phyloP scores from a whole-genome alignment of 2,113 vertebrate genomes.

The Vulpes lagopus region DNA sequence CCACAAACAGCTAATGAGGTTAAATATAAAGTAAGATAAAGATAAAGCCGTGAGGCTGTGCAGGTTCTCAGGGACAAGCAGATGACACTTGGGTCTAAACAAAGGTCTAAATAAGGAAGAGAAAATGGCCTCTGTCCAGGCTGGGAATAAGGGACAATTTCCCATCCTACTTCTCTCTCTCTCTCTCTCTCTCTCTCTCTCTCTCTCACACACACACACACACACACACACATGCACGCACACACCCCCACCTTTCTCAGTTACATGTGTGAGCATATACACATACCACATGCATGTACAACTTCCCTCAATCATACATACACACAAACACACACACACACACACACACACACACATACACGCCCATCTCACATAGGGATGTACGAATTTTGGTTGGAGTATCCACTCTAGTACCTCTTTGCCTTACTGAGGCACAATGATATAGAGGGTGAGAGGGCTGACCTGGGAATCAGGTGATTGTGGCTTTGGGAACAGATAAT shows the following conservation, averaged over 20 bases:
- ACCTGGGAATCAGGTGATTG: background rate
- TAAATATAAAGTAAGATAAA: constrained; percentile 80
- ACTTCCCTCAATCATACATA: background rate
- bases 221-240: background rate
- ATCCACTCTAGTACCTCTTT: background rate
- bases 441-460: background rate
- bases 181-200: background rate
- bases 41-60: constrained; percentile 65
- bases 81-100: constrained; percentile 69
- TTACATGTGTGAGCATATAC: background rate
- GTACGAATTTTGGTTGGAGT: too few relatives aligned
- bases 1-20: constrained; percentile 76
- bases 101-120: constrained; percentile 67
- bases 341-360: background rate
- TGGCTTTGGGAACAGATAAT: background rate
- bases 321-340: background rate
- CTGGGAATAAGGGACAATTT: constrained; percentile 18
- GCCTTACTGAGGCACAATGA: background rate
- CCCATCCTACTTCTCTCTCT: background rate
- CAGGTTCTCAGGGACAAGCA: constrained; percentile 67
- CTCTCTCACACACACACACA: background rate
- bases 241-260: background rate
- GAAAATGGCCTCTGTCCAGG: background rate
- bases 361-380: background rate
- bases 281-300: background rate